These are phyloP conservation scores for Meandrina meandrites DNA, from an alignment of 92 coral and sea anemone genomes.

Conservation along the genomic window DNA sequence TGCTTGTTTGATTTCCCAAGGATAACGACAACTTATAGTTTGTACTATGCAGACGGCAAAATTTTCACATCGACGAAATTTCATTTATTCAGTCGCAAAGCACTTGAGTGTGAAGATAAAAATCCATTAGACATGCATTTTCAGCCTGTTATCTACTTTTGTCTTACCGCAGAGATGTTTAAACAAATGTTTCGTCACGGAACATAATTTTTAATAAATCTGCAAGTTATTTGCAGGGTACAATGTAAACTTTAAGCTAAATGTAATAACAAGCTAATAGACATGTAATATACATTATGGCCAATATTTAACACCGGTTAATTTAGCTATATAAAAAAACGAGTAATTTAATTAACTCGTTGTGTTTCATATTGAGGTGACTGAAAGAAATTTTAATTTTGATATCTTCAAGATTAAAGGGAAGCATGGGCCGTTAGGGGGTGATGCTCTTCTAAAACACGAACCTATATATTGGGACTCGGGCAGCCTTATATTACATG, in stretches of 20 bases:
- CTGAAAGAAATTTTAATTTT: background rate
- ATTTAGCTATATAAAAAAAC: background rate
- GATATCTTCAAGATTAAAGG: too few species aligned
- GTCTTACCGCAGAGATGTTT: background rate
- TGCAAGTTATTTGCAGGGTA: background rate
- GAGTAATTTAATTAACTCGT: background rate
- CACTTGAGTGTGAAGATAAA: conserved; percentile 7
- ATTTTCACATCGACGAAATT: background rate
- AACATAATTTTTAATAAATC: background rate
- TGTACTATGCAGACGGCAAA: background rate
- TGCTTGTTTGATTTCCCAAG: background rate
- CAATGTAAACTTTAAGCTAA: background rate
- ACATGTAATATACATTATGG: background rate
- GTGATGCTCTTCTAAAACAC: too few species aligned
- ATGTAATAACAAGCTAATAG: background rate
- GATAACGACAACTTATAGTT: background rate
- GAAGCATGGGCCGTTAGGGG: too few species aligned
- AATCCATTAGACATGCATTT: background rate
- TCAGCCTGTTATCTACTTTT: background rate
- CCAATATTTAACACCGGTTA: background rate
- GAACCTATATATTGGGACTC: too few species aligned
- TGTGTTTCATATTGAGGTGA: background rate
- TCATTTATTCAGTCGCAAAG: background rate
- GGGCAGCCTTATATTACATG: too few species aligned
- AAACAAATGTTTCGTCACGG: conserved; percentile 20